Conservation (phyloP, 2,797 vertebrate species). For the Pseudomugil tenellus region DNA sequence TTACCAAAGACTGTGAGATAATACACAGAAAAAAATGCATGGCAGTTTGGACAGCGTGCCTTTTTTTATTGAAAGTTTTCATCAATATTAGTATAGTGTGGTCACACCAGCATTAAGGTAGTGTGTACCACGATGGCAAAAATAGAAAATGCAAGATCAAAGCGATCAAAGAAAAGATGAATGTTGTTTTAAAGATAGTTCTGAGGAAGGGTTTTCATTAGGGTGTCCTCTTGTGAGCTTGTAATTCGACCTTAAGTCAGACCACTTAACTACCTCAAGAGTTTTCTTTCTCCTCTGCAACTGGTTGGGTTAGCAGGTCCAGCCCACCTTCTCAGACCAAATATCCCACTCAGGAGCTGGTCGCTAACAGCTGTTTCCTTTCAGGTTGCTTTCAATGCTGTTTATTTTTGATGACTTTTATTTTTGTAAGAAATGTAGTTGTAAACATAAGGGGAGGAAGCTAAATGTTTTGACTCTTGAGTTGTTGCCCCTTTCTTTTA, state of each 20-base stretch:
- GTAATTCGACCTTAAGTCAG: constrained; percentile 93
- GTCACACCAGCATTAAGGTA: constrained; percentile 91
- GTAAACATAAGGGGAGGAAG: constrained; percentile 71
- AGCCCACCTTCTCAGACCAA: constrained; percentile 98
- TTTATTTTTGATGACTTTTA: constrained; percentile 77
- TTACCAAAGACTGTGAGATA: constrained; percentile 97
- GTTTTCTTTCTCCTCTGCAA: constrained; percentile 92
- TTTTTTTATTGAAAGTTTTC: constrained; percentile 94
- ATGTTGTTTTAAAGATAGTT: constrained; percentile 76
- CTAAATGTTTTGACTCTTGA: constrained; percentile 69
- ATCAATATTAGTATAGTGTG: constrained; percentile 87
- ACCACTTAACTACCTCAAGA: constrained; percentile 99
- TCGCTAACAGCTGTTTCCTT: constrained; percentile 85
- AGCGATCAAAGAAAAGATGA: constrained; percentile 63
- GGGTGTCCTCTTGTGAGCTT: constrained; percentile 92
- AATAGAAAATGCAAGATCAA: no score
- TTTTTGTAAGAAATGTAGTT: constrained; percentile 80
- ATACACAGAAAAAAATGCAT: constrained; percentile 82
- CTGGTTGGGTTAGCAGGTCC: constrained; percentile 96
- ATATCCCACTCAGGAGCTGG: constrained; percentile 97
- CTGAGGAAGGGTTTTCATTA: constrained; percentile 83
- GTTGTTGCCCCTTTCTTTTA: constrained; percentile 91
- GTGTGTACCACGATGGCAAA: no score
- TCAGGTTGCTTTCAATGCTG: constrained; percentile 73
- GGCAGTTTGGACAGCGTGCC: constrained; percentile 96